Percentiles rank a stretch among this genome's conserved stretches.
These are phyloP conservation scores for Lophotis ruficrista DNA, from an alignment of 2,113 vertebrate species.

Conservation along the genomic window DNA sequence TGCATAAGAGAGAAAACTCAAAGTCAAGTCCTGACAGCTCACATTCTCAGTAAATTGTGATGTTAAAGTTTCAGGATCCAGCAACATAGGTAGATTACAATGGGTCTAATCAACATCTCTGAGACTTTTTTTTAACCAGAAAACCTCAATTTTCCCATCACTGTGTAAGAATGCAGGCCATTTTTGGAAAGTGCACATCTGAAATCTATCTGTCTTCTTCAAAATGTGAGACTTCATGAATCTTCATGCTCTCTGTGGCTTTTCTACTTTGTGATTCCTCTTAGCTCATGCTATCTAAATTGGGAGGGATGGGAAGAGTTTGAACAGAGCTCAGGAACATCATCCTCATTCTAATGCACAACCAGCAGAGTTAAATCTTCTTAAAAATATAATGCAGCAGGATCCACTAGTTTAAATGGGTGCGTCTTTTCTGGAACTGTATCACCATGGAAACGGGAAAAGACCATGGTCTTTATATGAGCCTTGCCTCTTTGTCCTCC, in stretches of 20 bases:
- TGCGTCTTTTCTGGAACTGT: background rate
- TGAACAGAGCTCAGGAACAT: background rate
- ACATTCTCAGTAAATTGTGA: background rate
- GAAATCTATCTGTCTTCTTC: background rate
- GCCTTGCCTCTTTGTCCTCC: background rate
- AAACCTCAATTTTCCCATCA: background rate
- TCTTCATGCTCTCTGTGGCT: background rate
- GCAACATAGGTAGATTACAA: background rate
- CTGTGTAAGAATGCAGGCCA: background rate
- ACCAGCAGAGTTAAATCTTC: background rate
- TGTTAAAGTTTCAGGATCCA: background rate
- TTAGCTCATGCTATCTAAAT: background rate
- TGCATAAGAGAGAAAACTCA: background rate
- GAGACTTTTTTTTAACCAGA: background rate
- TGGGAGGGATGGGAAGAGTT: background rate
- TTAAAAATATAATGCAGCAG: background rate
- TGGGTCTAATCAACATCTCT: background rate
- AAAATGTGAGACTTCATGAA: background rate
- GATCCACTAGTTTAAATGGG: background rate
- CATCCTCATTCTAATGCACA: background rate
- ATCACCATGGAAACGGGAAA: constrained; percentile 19
- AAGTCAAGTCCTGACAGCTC: background rate
- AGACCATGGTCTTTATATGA: background rate
- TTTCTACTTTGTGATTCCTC: background rate
- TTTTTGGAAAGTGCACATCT: background rate